Conservation (phyloP, 2,113 vertebrate species). For the Erinaceus europaeus region DNA sequence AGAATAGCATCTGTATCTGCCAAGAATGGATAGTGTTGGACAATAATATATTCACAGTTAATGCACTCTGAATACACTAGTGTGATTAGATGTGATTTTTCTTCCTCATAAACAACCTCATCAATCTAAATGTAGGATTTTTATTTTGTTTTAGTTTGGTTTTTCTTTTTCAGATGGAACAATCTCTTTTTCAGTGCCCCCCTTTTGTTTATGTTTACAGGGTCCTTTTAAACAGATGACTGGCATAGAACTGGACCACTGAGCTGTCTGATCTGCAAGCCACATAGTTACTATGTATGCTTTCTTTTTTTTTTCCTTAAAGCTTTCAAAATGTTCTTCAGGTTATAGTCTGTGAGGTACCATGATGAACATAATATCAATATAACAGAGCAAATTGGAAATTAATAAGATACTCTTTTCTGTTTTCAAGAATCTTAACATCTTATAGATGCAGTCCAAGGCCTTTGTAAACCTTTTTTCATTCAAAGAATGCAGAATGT, state of each 20-base stretch:
- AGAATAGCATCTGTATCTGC: not conserved
- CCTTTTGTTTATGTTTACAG: not conserved
- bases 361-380: not conserved
- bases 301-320: slow-evolving; percentile 34
- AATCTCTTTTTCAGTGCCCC: not conserved
- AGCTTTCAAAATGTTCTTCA: slow-evolving; percentile 14
- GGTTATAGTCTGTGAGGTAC: not conserved
- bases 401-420: not conserved
- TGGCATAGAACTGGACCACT: not conserved
- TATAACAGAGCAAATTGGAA: slow-evolving; percentile 35
- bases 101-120: not conserved
- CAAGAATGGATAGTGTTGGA: not conserved
- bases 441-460: not conserved
- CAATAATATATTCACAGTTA: not conserved
- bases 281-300: not conserved
- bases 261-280: not conserved
- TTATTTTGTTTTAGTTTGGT: not conserved
- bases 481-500: not conserved
- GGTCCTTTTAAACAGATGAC: not conserved
- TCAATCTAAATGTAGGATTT: not conserved
- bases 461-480: slow-evolving; percentile 9
- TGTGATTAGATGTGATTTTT: not conserved
- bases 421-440: not conserved
- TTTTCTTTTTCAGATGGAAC: not conserved
- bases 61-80: not conserved